Evolutionary conservation across 2,888 invertebrate genomes (phyloP).

Genomic region (Himalopsyche tibetana): DNA sequence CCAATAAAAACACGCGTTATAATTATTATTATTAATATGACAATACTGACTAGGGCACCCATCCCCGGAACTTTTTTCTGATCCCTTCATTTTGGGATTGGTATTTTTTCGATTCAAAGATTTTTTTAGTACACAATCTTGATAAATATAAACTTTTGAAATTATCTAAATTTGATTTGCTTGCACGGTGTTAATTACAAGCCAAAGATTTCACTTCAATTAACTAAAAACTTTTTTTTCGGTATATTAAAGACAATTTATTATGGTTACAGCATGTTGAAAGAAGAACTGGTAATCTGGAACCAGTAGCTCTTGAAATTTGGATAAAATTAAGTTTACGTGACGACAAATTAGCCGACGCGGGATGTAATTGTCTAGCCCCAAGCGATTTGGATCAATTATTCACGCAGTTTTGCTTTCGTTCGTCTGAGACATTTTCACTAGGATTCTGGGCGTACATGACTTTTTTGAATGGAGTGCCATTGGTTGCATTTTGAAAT

Average conservation of each 20-base stretch:
- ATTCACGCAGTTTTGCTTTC: not conserved
- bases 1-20: no score
- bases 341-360: not conserved
- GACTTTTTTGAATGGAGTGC: no score
- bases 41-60: no score
- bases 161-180: no score
- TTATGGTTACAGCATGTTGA: not conserved
- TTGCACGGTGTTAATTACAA: no score
- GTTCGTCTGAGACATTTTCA: not conserved
- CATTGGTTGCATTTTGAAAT: not conserved
- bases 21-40: no score
- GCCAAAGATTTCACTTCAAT: no score
- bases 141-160: no score
- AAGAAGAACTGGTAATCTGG: not conserved
- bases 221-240: not conserved
- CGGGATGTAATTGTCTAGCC: not conserved
- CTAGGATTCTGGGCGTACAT: not conserved
- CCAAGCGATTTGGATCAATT: constrained; percentile 2
- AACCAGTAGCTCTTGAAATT: not conserved
- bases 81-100: no score
- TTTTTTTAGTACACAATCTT: no score
- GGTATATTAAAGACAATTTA: not conserved
- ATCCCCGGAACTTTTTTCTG: no score
- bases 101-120: no score
- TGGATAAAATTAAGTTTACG: not conserved